Evolutionary conservation across 92 coral and sea anemone species (phyloP).

Genomic region (Virgularia gustaviana): DNA sequence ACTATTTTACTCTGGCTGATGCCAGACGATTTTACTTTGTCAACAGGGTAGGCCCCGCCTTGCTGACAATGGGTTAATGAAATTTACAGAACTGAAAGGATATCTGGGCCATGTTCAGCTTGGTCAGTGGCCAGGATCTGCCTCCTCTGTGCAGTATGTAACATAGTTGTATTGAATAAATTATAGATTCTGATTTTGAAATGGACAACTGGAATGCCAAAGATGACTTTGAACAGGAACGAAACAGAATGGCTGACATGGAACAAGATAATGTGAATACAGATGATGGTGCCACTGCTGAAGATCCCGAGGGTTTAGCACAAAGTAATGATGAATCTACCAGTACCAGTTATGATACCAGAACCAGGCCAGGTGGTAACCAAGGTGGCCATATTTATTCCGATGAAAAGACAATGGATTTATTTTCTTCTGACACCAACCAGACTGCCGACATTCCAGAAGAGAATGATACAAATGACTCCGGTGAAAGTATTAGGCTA

Average conservation of each 20-base stretch:
- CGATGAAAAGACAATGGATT: slow-evolving; percentile 73
- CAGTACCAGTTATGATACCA: slow-evolving; percentile 22
- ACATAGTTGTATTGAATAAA: background rate
- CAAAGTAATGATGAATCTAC: slow-evolving; percentile 50
- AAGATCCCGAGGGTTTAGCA: slow-evolving; percentile 27
- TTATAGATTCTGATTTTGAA: slow-evolving; percentile 75
- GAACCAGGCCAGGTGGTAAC: background rate
- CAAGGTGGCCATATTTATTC: background rate
- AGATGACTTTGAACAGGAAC: slow-evolving; percentile 80
- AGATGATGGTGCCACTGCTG: slow-evolving; percentile 32
- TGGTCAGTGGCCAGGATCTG: no score
- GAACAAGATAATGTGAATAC: slow-evolving; percentile 23
- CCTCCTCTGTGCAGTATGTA: no score
- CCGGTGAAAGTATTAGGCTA: slow-evolving; percentile 57
- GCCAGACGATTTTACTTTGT: no score
- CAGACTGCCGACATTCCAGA: background rate
- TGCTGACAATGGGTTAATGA: no score
- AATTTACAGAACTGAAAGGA: background rate
- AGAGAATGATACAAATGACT: slow-evolving; percentile 15
- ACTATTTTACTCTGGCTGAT: no score
- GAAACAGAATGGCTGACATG: slow-evolving; percentile 27
- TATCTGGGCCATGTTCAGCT: background rate
- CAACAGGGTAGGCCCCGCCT: no score
- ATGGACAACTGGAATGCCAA: slow-evolving; percentile 83
- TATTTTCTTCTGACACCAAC: slow-evolving; percentile 56